Percentiles rank a stretch among this genome's conserved stretches.
phyloP scores from a whole-genome alignment of 2,888 invertebrate genomes.

The Coelinius sp. region DNA sequence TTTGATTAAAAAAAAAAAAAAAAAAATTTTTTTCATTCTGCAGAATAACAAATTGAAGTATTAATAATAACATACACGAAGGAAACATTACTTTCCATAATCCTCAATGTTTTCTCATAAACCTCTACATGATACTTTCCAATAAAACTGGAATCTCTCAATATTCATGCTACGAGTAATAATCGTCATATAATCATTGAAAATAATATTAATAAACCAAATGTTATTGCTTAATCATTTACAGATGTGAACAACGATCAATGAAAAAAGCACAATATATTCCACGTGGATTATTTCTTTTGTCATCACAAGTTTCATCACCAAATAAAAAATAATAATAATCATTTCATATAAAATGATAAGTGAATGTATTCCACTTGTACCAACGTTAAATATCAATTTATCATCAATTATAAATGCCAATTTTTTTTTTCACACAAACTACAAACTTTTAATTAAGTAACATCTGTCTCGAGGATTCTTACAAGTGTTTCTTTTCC shows the following conservation, averaged over 20 bases:
- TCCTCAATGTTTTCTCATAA: slow-evolving; percentile 44
- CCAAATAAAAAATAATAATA: slow-evolving; percentile 36
- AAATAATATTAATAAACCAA: slow-evolving; percentile 65
- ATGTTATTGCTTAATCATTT: slow-evolving; percentile 59
- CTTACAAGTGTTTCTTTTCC: slow-evolving; percentile 51
- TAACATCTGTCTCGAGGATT: slow-evolving; percentile 56
- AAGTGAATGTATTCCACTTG: slow-evolving; percentile 28
- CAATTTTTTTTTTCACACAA: background rate
- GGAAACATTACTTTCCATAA: slow-evolving; percentile 13
- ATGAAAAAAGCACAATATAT: background rate
- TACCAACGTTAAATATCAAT: slow-evolving; percentile 31
- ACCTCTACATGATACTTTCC: slow-evolving; percentile 65
- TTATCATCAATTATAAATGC: background rate
- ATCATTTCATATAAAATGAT: slow-evolving; percentile 35
- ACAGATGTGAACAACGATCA: slow-evolving; percentile 49
- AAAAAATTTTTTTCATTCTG: slow-evolving; percentile 3
- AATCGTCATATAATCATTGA: slow-evolving; percentile 55
- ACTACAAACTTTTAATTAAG: slow-evolving; percentile 47
- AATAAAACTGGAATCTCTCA: slow-evolving; percentile 69
- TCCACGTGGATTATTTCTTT: background rate
- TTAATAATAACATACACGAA: slow-evolving; percentile 1
- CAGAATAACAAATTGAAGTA: slow-evolving; percentile 10
- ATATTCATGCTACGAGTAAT: slow-evolving; percentile 48
- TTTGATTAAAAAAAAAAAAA: no score
- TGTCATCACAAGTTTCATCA: background rate